Evolutionary conservation across 2,888 invertebrate species (phyloP).

Genomic region (Heteromurus nitidus): DNA sequence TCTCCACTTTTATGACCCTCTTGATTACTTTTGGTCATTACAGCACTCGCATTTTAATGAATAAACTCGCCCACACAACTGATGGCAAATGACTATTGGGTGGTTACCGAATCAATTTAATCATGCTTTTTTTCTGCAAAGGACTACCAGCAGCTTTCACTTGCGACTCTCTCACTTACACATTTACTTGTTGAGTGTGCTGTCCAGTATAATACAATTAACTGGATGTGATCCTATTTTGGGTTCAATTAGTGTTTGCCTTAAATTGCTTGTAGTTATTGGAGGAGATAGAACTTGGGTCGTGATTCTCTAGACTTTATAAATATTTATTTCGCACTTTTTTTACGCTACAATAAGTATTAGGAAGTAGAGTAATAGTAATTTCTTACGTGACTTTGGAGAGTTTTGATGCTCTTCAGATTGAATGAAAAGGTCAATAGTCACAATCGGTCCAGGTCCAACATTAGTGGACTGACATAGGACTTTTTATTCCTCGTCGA

Average conservation of each 20-base stretch:
- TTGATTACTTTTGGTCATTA: constrained; percentile 58
- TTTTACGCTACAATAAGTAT: no score
- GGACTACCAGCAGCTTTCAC: not conserved
- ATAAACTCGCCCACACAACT: constrained; percentile 46
- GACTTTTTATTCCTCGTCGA: constrained; percentile 14
- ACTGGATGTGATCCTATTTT: not conserved
- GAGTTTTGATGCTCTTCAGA: constrained; percentile 2
- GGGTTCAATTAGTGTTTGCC: no score
- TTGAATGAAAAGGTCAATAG: constrained; percentile 30
- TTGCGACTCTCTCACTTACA: constrained; percentile 16
- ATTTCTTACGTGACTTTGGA: constrained; percentile 41
- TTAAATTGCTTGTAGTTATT: no score
- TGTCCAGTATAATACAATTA: constrained; percentile 28
- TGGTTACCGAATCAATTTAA: constrained; percentile 39
- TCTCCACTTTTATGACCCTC: constrained; percentile 38
- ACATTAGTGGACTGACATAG: no score
- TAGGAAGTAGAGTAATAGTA: not conserved
- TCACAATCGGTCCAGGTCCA: not conserved
- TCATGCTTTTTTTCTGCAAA: constrained; percentile 20
- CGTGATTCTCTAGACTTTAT: no score
- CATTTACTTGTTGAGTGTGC: constrained; percentile 56
- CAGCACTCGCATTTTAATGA: constrained; percentile 23
- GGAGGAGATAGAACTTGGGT: no score
- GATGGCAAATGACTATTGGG: constrained; percentile 26
- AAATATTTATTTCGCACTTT: no score